A percentile compares a stretch with the other conserved stretches of the same genome.
Evolutionary conservation across 2,113 vertebrate genomes (phyloP).

Genomic region (Amblyopsis rosae): DNA sequence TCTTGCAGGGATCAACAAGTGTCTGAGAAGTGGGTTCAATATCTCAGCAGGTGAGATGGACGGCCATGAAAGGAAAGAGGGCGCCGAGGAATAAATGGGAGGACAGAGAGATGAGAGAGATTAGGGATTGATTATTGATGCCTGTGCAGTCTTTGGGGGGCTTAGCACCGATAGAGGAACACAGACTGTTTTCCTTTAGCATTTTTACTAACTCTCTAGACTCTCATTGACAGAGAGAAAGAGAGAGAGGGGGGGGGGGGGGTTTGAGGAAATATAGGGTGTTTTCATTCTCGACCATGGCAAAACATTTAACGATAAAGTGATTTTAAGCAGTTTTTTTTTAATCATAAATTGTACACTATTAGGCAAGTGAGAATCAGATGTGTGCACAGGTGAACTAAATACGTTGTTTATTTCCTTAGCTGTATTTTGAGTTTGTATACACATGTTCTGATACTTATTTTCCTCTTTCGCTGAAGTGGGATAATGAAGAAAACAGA

Average conservation of each 20-base stretch:
- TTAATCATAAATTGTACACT: no score
- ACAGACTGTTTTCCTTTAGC: constrained; percentile 53
- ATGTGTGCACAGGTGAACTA: no score
- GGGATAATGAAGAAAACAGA: not conserved
- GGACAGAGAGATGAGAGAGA: constrained; percentile 37
- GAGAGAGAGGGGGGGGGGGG: constrained; percentile 28
- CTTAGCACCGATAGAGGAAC: constrained; percentile 48
- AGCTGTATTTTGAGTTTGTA: no score
- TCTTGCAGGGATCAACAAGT: constrained; percentile 4
- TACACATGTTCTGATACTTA: no score
- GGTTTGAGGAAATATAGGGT: constrained; percentile 18
- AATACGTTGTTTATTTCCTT: no score
- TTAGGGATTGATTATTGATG: constrained; percentile 72
- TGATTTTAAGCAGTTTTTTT: no score
- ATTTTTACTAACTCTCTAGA: not conserved
- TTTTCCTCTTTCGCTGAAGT: no score
- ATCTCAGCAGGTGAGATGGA: constrained; percentile 34
- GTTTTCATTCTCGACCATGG: constrained; percentile 30
- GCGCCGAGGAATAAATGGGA: constrained; percentile 9
- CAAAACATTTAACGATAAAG: no score
- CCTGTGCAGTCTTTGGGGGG: constrained; percentile 44
- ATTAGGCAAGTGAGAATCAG: no score
- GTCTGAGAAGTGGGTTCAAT: constrained; percentile 16
- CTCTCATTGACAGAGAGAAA: constrained; percentile 33
- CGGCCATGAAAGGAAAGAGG: constrained; percentile 27